These are phyloP conservation scores for Eupithecia tripunctaria DNA, from an alignment of 2,888 invertebrate genomes.

Conservation along the genomic window DNA sequence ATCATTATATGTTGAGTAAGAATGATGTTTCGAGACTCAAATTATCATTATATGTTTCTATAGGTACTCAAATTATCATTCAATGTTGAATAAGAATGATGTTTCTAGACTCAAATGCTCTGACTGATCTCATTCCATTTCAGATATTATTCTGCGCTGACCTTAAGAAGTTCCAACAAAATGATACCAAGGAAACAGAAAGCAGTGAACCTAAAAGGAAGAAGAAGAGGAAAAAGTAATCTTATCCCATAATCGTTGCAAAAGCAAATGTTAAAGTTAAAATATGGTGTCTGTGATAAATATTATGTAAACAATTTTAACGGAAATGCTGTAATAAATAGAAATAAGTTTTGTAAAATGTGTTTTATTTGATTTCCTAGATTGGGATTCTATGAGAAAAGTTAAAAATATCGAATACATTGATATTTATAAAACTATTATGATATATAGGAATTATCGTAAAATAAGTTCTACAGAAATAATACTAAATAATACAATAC, in stretches of 20 bases:
- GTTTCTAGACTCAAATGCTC: background rate
- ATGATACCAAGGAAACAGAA: conserved; percentile 45
- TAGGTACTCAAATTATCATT: too few species aligned
- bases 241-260: background rate
- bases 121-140: conserved; percentile 48
- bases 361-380: background rate
- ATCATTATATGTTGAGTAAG: too few species aligned
- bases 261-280: background rate
- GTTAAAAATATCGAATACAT: background rate
- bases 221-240: conserved; percentile 56
- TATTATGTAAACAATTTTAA: background rate
- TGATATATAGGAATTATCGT: background rate
- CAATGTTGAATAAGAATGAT: too few species aligned
- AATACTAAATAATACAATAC: conserved; percentile 11
- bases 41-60: too few species aligned
- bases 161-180: conserved; percentile 87
- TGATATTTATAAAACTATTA: background rate
- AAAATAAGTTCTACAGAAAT: background rate
- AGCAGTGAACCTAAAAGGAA: conserved; percentile 65
- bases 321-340: background rate
- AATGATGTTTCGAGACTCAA: too few species aligned
- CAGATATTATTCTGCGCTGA: conserved; percentile 93
- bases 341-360: conserved; percentile 1
- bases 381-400: background rate
- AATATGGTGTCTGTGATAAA: background rate